Evolutionary conservation across 2,113 vertebrate species (phyloP).

Genomic region (Isurus oxyrinchus): DNA sequence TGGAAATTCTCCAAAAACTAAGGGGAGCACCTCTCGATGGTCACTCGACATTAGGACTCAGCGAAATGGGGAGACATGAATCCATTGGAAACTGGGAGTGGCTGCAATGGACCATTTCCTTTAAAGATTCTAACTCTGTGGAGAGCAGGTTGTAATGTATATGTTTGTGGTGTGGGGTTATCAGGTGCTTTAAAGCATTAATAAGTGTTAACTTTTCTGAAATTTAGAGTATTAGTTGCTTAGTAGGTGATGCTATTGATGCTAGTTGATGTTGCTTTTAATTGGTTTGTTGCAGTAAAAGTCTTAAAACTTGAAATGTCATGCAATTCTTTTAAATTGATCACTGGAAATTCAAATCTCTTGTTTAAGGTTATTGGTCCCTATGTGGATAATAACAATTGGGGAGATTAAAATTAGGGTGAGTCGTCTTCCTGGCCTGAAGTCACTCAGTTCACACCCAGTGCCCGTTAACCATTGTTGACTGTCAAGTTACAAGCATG

Average conservation of each 20-base stretch:
- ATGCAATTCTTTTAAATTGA: too few relatives aligned
- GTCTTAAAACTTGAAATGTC: too few relatives aligned
- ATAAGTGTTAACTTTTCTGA: not conserved
- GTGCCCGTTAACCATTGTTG: not conserved
- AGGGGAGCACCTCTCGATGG: not conserved
- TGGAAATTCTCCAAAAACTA: not conserved
- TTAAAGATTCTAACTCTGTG: not conserved
- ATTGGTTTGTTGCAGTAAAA: too few relatives aligned
- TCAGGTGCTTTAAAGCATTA: not conserved
- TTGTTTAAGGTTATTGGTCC: not conserved
- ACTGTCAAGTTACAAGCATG: not conserved
- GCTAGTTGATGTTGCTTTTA: too few relatives aligned
- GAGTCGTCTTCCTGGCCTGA: not conserved
- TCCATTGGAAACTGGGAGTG: not conserved
- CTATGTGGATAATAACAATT: not conserved
- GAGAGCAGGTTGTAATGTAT: not conserved
- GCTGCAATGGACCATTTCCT: not conserved
- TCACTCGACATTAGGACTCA: not conserved
- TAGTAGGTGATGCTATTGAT: not conserved
- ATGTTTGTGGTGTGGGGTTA: not conserved
- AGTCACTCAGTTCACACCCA: not conserved
- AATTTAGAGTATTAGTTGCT: not conserved
- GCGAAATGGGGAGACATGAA: not conserved
- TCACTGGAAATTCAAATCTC: too few relatives aligned
- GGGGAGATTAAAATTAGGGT: not conserved